These are phyloP conservation scores for Trachelus tabidus DNA, from an alignment of 2,888 invertebrate genomes.

Conservation along the genomic window DNA sequence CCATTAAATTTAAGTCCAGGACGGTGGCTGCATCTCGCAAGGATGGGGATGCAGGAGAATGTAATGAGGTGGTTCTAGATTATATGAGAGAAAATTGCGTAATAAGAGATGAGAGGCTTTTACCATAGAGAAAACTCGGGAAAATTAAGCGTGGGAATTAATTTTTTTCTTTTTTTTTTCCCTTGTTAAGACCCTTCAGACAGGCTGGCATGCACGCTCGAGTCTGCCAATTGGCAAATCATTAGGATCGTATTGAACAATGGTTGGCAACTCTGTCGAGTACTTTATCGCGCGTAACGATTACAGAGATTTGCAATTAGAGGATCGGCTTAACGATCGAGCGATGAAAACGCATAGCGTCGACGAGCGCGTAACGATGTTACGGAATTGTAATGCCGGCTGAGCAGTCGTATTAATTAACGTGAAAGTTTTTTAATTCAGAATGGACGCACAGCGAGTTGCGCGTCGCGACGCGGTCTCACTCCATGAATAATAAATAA, in stretches of 20 bases:
- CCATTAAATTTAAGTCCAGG: no score
- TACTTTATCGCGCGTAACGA: neutral
- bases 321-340: neutral
- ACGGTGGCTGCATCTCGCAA: no score
- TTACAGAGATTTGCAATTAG: neutral
- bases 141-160: constrained; percentile 43
- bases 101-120: constrained; percentile 23
- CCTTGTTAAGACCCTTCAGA: neutral
- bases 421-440: constrained; percentile 49
- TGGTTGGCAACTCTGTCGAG: neutral
- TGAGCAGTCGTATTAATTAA: constrained; percentile 44
- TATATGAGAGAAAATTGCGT: constrained; percentile 12
- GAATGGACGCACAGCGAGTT: constrained; percentile 13
- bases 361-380: neutral
- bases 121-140: constrained; percentile 23
- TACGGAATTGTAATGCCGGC: constrained; percentile 19
- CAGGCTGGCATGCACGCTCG: neutral
- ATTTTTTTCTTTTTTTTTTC: constrained; percentile 3
- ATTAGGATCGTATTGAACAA: neutral
- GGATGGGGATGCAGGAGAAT: no score
- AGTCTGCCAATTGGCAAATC: constrained; percentile 1
- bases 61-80: no score
- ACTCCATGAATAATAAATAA: constrained; percentile 48
- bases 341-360: neutral
- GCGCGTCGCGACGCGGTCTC: constrained; percentile 14